Evolutionary conservation across 2,113 vertebrate species (phyloP).

Genomic region (Sapayoa aenigma): DNA sequence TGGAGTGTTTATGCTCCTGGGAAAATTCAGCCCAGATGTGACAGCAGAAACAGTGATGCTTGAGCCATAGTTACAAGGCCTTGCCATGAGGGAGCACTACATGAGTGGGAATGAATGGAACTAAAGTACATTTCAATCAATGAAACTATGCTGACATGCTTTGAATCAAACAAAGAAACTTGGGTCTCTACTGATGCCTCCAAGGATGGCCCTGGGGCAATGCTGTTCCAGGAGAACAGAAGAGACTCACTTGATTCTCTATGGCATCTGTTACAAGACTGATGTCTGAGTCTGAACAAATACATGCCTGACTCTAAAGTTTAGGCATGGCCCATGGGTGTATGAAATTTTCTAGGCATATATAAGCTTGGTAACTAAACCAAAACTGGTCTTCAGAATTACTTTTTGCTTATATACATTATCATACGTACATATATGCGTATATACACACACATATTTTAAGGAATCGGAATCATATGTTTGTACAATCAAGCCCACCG

Average conservation of each 20-base stretch:
- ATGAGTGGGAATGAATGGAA: conserved; percentile 30
- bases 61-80: conserved; percentile 13
- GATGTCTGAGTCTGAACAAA: conserved; percentile 14
- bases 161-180: conserved; percentile 38
- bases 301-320: neutral
- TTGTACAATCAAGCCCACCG: neutral
- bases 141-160: conserved; percentile 33
- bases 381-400: neutral
- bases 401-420: neutral
- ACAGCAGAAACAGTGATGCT: conserved; percentile 23
- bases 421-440: neutral
- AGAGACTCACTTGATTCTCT: neutral
- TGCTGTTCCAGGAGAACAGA: conserved; percentile 30
- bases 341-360: neutral
- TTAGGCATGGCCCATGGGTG: neutral
- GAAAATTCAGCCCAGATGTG: conserved; percentile 30
- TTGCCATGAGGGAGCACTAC: conserved; percentile 34
- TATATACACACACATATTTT: neutral
- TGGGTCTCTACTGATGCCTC: conserved; percentile 39
- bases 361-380: neutral
- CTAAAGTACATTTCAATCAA: conserved; percentile 46
- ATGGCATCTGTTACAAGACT: neutral
- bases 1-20: conserved; percentile 16
- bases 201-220: conserved; percentile 39
- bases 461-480: neutral